Evolutionary conservation across 2,797 vertebrate genomes (phyloP).

Genomic region (Pseudochirops cupreus): DNA sequence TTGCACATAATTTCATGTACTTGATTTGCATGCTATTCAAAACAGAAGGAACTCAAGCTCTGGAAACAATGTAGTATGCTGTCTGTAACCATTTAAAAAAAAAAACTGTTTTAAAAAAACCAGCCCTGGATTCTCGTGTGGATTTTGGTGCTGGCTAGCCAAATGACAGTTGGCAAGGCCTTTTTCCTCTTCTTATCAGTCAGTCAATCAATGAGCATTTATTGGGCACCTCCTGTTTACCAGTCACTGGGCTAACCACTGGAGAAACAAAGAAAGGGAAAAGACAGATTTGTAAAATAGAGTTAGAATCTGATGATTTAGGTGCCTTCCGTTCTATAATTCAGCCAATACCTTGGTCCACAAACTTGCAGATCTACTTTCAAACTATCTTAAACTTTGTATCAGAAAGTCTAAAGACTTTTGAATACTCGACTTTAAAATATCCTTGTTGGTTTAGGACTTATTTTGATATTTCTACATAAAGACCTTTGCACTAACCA

Average conservation of each 20-base stretch:
- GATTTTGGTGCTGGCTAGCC: background rate
- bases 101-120: background rate
- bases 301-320: background rate
- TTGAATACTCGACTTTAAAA: background rate
- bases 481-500: background rate
- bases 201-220: background rate
- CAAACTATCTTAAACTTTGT: background rate
- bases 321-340: background rate
- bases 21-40: conserved; percentile 1
- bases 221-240: background rate
- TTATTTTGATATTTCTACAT: background rate
- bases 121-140: background rate
- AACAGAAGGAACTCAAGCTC: background rate
- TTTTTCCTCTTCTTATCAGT: background rate
- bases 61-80: background rate
- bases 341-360: background rate
- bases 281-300: background rate
- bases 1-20: background rate
- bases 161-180: background rate
- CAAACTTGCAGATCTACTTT: background rate
- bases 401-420: background rate
- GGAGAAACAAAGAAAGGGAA: background rate
- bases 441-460: background rate
- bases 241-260: background rate
- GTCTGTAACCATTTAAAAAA: background rate